Conservation (phyloP, 2,797 vertebrate genomes). For the Streptopelia turtur region DNA sequence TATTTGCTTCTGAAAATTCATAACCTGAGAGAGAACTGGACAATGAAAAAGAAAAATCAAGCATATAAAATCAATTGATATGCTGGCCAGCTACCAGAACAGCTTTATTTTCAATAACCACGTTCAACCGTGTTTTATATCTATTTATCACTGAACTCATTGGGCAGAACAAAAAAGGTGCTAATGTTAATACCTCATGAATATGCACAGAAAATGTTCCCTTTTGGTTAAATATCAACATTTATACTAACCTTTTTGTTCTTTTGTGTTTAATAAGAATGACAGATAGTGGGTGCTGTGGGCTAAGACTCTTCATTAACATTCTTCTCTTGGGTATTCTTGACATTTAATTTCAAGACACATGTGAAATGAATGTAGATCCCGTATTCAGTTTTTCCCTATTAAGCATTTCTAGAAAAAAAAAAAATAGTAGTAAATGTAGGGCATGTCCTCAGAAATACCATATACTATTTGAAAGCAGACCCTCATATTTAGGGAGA, state of each 20-base stretch:
- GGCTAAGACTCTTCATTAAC: background rate
- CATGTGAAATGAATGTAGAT: background rate
- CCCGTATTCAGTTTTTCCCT: background rate
- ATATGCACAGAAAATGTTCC: slow-evolving; percentile 7
- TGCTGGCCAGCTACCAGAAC: background rate
- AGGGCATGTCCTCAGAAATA: background rate
- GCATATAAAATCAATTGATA: slow-evolving; percentile 29
- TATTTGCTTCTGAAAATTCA: slow-evolving; percentile 35
- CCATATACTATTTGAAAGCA: background rate
- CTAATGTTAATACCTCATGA: background rate
- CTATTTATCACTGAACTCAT: slow-evolving; percentile 26
- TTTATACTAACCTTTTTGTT: background rate
- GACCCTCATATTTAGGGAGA: background rate
- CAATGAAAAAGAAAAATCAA: background rate
- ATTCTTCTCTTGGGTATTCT: background rate
- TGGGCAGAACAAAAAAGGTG: slow-evolving; percentile 14
- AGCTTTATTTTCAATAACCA: slow-evolving; percentile 16
- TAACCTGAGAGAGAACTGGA: slow-evolving; percentile 9
- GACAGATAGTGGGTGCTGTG: slow-evolving; percentile 21
- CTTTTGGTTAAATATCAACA: slow-evolving; percentile 28
- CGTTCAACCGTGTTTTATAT: background rate
- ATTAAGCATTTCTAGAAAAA: background rate
- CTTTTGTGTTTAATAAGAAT: background rate
- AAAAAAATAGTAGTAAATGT: background rate
- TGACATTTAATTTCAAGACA: background rate